phyloP scores from a whole-genome alignment of 2,888 invertebrate genomes.

The Melinaea marsaeus region DNA sequence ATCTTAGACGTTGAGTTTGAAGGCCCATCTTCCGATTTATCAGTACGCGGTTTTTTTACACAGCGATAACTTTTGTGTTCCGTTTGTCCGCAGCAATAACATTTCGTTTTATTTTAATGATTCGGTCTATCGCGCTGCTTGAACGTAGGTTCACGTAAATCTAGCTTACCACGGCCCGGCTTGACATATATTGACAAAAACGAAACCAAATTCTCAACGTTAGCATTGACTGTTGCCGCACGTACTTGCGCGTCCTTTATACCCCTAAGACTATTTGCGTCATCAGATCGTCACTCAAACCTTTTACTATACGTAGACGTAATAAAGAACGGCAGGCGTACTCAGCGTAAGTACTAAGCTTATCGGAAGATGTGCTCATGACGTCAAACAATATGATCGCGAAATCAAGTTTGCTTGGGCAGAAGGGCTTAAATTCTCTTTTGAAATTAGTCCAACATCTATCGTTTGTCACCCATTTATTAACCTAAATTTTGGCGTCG shows the following conservation, averaged over 20 bases:
- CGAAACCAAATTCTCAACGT: conserved; percentile 1
- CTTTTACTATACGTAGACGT: not conserved
- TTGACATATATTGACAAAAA: not conserved
- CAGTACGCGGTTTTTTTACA: not conserved
- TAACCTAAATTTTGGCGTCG: not conserved
- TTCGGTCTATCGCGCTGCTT: not conserved
- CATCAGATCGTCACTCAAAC: not conserved
- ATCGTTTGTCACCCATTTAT: conserved; percentile 1
- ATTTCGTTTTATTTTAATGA: not conserved
- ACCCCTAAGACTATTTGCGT: not conserved
- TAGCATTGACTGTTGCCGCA: not conserved
- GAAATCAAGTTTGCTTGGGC: not conserved
- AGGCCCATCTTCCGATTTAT: too few species aligned
- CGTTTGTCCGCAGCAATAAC: conserved; percentile 1
- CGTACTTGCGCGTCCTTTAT: not conserved
- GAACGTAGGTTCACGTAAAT: not conserved
- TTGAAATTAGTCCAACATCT: not conserved
- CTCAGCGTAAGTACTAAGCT: not conserved
- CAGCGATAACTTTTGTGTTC: not conserved
- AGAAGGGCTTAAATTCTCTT: not conserved
- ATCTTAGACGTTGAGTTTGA: not conserved
- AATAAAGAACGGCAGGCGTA: not conserved
- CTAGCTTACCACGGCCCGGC: not conserved
- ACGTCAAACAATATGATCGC: not conserved
- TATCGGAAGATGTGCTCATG: not conserved